Percentiles rank a stretch among this genome's conserved stretches.
These are phyloP conservation scores for Elephas maximus DNA, from an alignment of 2,113 vertebrate genomes.

Conservation along the genomic window DNA sequence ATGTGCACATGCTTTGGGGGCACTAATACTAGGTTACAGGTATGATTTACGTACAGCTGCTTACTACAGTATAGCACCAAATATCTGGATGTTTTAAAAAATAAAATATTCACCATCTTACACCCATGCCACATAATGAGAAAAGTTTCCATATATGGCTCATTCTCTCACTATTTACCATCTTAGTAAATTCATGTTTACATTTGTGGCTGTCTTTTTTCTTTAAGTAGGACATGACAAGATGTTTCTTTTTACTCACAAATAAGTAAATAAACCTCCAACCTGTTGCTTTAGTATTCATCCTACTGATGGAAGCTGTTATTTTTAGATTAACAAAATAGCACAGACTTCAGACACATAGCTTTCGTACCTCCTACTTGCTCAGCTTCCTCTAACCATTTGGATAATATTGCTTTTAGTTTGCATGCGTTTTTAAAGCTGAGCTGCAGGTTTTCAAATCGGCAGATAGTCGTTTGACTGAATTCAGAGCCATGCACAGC, in stretches of 20 bases:
- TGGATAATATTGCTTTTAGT: conserved; percentile 96
- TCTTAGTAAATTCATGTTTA: background rate
- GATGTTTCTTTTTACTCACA: background rate
- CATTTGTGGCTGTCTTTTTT: background rate
- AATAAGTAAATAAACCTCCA: background rate
- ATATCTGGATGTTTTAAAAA: background rate
- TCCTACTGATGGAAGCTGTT: background rate
- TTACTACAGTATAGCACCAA: background rate
- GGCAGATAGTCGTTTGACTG: conserved; percentile 99
- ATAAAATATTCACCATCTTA: background rate
- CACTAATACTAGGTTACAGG: background rate
- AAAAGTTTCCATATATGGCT: background rate
- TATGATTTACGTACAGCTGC: background rate
- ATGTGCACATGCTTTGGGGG: background rate
- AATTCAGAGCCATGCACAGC: conserved; percentile 98
- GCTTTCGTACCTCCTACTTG: conserved; percentile 95
- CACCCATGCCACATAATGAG: background rate
- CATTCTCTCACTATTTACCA: background rate
- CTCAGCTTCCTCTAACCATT: conserved; percentile 98
- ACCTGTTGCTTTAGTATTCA: fast-evolving
- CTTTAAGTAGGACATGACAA: background rate
- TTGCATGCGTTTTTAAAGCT: conserved; percentile 99
- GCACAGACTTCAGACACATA: background rate
- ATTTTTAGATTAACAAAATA: background rate
- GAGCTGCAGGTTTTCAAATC: conserved; percentile 98